Conservation (phyloP, 2,888 invertebrate species). For the Mythimna ferrago region DNA sequence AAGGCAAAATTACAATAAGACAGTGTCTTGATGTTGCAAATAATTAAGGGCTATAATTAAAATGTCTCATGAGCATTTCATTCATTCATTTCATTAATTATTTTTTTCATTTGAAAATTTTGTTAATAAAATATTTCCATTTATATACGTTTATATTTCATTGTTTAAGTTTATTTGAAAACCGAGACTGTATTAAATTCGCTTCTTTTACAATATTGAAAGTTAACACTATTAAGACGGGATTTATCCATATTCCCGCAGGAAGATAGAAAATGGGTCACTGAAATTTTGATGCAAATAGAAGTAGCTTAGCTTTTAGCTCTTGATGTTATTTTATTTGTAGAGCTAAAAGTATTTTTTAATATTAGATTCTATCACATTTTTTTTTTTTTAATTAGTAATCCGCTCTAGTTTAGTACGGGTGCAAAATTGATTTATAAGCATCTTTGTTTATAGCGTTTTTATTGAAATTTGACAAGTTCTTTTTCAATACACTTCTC, state of each 20-base stretch:
- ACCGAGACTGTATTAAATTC: slow-evolving; percentile 18
- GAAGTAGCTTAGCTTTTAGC: slow-evolving; percentile 33
- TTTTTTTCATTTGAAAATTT: too few species aligned
- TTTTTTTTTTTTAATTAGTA: neutral
- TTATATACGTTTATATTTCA: neutral
- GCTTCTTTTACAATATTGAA: slow-evolving; percentile 36
- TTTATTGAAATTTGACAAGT: too few species aligned
- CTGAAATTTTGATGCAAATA: slow-evolving; percentile 51
- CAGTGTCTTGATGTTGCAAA: too few species aligned
- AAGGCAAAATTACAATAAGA: too few species aligned
- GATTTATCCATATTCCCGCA: slow-evolving; percentile 47
- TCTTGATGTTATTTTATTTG: slow-evolving; percentile 21
- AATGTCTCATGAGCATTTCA: neutral
- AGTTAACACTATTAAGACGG: slow-evolving; percentile 39
- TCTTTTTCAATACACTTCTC: too few species aligned
- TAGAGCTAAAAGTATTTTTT: neutral
- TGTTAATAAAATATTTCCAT: neutral
- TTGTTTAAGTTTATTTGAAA: neutral
- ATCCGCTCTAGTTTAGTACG: too few species aligned
- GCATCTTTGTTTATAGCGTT: too few species aligned
- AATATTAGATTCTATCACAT: neutral
- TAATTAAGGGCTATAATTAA: too few species aligned
- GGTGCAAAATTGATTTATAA: neutral
- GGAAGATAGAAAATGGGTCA: slow-evolving; percentile 48
- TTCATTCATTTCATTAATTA: too few species aligned